Evolutionary conservation across 2,113 vertebrate genomes (phyloP).

Genomic region (Lepisosteus osseus): DNA sequence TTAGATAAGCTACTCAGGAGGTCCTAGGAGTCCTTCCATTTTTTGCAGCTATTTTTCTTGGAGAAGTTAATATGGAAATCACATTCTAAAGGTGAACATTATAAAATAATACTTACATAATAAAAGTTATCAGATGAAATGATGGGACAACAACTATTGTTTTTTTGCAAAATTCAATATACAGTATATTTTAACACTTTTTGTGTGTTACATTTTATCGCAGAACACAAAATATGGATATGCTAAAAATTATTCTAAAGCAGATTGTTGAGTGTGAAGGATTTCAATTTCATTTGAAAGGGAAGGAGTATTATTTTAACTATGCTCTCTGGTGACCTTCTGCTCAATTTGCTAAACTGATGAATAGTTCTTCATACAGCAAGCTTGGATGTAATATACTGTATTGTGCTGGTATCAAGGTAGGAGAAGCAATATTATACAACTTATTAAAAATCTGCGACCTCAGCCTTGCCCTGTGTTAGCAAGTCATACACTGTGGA

Average conservation of each 20-base stretch:
- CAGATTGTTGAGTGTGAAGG: constrained; percentile 4
- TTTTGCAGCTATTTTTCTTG: too few species aligned
- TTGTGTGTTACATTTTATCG: too few species aligned
- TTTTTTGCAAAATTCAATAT: background rate
- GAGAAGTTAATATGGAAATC: too few species aligned
- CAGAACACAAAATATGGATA: background rate
- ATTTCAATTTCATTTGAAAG: constrained; percentile 5
- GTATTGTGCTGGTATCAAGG: background rate
- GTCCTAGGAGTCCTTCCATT: too few species aligned
- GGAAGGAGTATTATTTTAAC: background rate
- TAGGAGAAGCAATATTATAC: constrained; percentile 17
- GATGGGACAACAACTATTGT: background rate
- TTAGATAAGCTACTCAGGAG: too few species aligned
- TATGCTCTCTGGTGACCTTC: background rate
- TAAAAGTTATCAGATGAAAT: too few species aligned
- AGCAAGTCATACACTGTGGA: too few species aligned
- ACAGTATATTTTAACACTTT: background rate
- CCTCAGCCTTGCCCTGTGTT: constrained; percentile 1
- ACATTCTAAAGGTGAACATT: background rate
- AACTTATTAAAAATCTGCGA: constrained; percentile 15
- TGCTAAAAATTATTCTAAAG: background rate
- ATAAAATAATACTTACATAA: background rate
- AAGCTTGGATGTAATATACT: background rate
- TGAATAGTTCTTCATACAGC: constrained; percentile 6
- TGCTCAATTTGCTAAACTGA: constrained; percentile 14